Evolutionary conservation across 2,888 invertebrate genomes (phyloP), one percentile per base, ranked within the genome.

Genomic region (Sthenelais limicola): DNA sequence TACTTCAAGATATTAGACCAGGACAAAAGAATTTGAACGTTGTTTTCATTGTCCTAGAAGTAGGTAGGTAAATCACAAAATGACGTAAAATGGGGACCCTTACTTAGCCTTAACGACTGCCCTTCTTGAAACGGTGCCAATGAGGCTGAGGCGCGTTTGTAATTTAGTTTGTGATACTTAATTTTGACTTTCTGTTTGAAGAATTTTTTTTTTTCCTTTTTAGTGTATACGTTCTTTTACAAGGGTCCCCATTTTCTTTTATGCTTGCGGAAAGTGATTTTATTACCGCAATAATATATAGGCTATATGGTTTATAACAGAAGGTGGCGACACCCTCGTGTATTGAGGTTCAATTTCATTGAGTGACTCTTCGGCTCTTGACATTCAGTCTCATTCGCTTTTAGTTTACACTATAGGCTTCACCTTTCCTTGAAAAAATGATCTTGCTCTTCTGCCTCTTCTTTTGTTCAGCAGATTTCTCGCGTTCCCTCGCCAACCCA

Each of bases 11-110:
- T 87, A 91, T 98, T 84, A 93, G 96, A 83, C 93, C 94, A 15
- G 95, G 95, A 30, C 91, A 95, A 89, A 97, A 97, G 89, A 97
- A 95, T 87, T 92, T 98, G 74, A 96, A 94, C 85, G 93, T 95
- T 32, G 92, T 95, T 83, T 96, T 97, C 88, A 97, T 98, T 82
- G 94, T 97, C 74, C 90, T 98, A 77, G 98, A 98, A 88, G 94
- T 97, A 85, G 95, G 97, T 82, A 92, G 92, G 86, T 83, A 67
- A n/a, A 32, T 66, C 15, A 51, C 68, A 15, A 24, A 43, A 26
- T 2, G 38, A 43, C 28, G 48, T 35, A 24, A 62, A 32, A 15
- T 24, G 62, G 62, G 38, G 35, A 24, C 26, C 43, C 62, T 43
- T 24, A n/a, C n/a, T n/a, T n/a, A n/a, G n/a, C n/a, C n/a, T n/a